Conservation (phyloP, 2,888 invertebrate genomes). For the Acrobasis suavella region DNA sequence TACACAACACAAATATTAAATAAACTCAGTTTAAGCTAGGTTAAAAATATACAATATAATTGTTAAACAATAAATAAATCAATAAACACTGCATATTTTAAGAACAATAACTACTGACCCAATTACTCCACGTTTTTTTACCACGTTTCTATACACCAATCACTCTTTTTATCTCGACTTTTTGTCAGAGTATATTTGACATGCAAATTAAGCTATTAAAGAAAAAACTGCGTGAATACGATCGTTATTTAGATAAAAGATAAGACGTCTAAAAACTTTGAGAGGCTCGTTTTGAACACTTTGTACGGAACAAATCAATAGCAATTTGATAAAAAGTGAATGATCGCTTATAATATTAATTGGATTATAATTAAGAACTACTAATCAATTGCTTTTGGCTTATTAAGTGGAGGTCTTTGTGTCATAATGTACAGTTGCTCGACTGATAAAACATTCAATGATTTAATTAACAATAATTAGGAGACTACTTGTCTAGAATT, state of each 20-base stretch:
- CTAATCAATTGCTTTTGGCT: neutral
- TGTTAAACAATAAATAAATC: constrained; percentile 7
- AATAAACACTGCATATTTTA: neutral
- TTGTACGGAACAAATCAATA: constrained; percentile 12
- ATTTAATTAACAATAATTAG: too few relatives aligned
- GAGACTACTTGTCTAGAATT: too few relatives aligned
- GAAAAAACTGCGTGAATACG: constrained; percentile 40
- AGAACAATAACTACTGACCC: neutral
- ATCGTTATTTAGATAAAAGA: constrained; percentile 40
- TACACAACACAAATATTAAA: too few relatives aligned
- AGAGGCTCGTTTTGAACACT: neutral
- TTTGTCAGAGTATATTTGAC: constrained; percentile 12
- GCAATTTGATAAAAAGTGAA: constrained; percentile 6
- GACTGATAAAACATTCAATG: neutral
- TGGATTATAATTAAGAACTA: neutral
- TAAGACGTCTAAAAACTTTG: constrained; percentile 22
- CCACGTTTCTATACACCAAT: neutral
- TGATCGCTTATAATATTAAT: constrained; percentile 1
- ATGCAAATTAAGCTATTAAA: constrained; percentile 44
- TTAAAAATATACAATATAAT: too few relatives aligned
- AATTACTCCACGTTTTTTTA: neutral
- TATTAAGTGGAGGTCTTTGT: neutral
- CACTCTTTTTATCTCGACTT: neutral
- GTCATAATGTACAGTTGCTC: neutral
- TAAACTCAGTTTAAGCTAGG: too few relatives aligned